Conservation (phyloP, 2,888 invertebrate species). For the Nesidiocoris tenuis region DNA sequence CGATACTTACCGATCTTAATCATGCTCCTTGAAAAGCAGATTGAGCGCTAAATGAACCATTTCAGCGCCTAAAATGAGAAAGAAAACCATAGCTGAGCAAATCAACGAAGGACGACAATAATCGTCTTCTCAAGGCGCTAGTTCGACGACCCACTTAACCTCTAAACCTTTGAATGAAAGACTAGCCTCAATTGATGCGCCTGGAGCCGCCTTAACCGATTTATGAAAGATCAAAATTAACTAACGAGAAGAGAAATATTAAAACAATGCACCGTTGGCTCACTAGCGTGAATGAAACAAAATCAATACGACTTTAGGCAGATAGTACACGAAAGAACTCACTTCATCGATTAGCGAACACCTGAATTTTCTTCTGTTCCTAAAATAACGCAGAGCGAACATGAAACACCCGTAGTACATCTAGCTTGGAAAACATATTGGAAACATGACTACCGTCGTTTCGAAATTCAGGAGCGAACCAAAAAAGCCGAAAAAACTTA, state of each 20-base stretch:
- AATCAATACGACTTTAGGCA: too few species aligned
- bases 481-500: too few species aligned
- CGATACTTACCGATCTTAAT: constrained; percentile 26
- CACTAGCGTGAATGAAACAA: too few species aligned
- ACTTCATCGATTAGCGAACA: constrained; percentile 7
- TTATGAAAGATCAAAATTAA: too few species aligned
- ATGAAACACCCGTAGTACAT: neutral
- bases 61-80: constrained; percentile 11
- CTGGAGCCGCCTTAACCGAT: too few species aligned
- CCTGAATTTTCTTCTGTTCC: constrained; percentile 45
- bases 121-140: neutral
- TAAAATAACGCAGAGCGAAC: constrained; percentile 43
- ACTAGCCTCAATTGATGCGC: neutral
- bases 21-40: constrained; percentile 12
- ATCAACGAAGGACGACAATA: constrained; percentile 12
- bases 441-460: too few species aligned
- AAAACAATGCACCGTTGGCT: too few species aligned
- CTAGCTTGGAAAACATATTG: too few species aligned
- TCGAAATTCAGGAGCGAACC: too few species aligned
- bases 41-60: constrained; percentile 2
- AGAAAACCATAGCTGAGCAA: constrained; percentile 32
- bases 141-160: neutral
- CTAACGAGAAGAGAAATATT: too few species aligned
- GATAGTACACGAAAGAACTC: neutral
- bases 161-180: neutral